Percentiles rank a stretch among this genome's conserved stretches.
Evolutionary conservation across 1,140 invertebrate genomes (phyloP).

Genomic region (Orius laevigatus): DNA sequence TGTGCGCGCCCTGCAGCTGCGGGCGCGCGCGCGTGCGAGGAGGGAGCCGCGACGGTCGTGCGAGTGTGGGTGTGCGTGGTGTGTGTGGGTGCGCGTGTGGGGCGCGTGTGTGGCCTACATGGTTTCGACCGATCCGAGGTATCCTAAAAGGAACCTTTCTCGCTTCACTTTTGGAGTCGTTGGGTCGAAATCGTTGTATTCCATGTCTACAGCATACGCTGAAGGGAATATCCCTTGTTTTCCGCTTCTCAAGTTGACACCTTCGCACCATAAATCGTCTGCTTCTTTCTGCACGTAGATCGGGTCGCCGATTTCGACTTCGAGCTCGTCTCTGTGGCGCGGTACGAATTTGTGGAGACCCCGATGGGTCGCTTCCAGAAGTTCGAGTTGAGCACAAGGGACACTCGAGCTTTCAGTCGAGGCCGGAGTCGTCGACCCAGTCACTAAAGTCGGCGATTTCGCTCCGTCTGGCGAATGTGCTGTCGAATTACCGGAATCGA

Average conservation of each 20-base stretch:
- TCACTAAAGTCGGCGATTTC: constrained; percentile 45
- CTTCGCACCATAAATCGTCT: constrained; percentile 96
- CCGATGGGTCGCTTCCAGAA: constrained; percentile 86
- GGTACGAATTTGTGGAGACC: constrained; percentile 91
- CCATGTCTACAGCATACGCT: constrained; percentile 89
- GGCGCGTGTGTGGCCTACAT: constrained; percentile 25
- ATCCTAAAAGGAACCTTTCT: constrained; percentile 79
- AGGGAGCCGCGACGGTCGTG: too few relatives aligned
- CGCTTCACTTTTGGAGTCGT: constrained; percentile 65
- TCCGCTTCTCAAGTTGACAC: constrained; percentile 83
- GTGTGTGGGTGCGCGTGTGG: too few relatives aligned
- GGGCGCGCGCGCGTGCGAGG: too few relatives aligned
- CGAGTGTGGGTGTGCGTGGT: too few relatives aligned
- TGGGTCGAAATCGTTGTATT: constrained; percentile 87
- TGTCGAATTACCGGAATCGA: constrained; percentile 76
- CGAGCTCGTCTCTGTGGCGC: constrained; percentile 85
- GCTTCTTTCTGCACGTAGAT: constrained; percentile 92
- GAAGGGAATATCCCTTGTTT: constrained; percentile 90
- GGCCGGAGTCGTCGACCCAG: constrained; percentile 32
- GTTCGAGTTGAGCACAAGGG: constrained; percentile 63
- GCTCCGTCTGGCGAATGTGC: constrained; percentile 72
- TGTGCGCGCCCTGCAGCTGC: too few relatives aligned
- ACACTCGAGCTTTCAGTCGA: constrained; percentile 40
- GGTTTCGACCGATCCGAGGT: constrained; percentile 91
- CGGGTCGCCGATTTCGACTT: constrained; percentile 92